Percentiles rank a stretch among this genome's conserved stretches.
These are phyloP conservation scores for Cottus gobio DNA, from an alignment of 2,113 vertebrate species.

Conservation along the genomic window DNA sequence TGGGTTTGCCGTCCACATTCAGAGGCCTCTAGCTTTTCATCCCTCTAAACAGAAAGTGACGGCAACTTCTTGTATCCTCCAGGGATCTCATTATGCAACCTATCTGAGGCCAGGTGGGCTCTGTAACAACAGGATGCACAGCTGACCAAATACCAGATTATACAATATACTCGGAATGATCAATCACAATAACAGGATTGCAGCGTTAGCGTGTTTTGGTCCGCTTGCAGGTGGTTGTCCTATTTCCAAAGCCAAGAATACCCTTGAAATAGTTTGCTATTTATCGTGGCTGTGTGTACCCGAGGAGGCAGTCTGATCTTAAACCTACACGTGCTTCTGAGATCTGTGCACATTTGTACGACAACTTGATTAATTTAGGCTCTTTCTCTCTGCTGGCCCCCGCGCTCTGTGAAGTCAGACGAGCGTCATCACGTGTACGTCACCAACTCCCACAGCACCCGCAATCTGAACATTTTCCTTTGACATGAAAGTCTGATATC, in stretches of 20 bases:
- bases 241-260: constrained; percentile 67
- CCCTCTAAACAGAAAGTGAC: background rate
- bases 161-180: constrained; percentile 51
- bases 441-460: constrained; percentile 16
- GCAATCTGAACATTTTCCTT: constrained; percentile 1
- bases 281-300: constrained; percentile 44
- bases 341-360: constrained; percentile 18
- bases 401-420: constrained; percentile 6
- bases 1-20: constrained; percentile 12
- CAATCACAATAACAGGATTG: constrained; percentile 61
- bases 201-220: constrained; percentile 66
- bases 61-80: background rate
- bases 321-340: constrained; percentile 17
- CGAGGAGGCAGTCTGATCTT: constrained; percentile 9
- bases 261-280: constrained; percentile 56
- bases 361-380: constrained; percentile 5
- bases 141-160: constrained; percentile 56
- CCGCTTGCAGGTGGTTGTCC: constrained; percentile 57
- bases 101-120: constrained; percentile 67
- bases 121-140: constrained; percentile 38
- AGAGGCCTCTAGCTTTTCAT: constrained; percentile 5
- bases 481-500: constrained; percentile 20
- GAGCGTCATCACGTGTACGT: constrained; percentile 25
- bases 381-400: background rate
- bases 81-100: constrained; percentile 31